Evolutionary conservation across 2,797 vertebrate species (phyloP), one percentile per base, ranked within the genome.

Genomic region (Balearica regulorum): DNA sequence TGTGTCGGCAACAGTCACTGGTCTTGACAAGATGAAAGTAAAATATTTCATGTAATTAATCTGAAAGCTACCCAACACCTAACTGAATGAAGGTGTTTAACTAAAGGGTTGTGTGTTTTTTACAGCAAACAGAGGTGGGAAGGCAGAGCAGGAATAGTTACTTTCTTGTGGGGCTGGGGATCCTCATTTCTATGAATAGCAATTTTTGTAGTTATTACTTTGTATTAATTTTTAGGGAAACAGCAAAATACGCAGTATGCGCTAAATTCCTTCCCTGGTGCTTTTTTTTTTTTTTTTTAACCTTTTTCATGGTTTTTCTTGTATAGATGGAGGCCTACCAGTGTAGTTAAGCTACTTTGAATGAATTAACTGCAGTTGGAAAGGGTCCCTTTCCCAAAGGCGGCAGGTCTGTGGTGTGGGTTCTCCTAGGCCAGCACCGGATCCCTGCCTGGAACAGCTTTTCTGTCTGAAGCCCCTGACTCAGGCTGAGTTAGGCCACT

Each of bases 181-280:
- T 39, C 17, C 9, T 62, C 17, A 3, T 16, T 54, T 61, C 18
- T 33, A 29, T 5, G 4, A 58, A 13, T 9, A n/a, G 28, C 5
- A 28, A 53, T 11, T 89, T 72, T 51, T 49, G 11, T 11, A 54
- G 35, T 48, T 72, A 58, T 5, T 33, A 39, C 19, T 49, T 76
- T 25, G 1, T 2, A 18, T 61, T 71, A 31, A 6, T 60, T 83
- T 78, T 29, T 64, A 51, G 26, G 16, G 19, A 94, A 14, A 11
- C 6, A 15, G 20, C 0, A 3, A 78, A 78, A 86, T 13, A n/a
- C 0, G 1, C 16, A 73, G 61, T 46, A 58, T 0, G 2, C 9
- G 2, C 17, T n/a, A 6, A 91, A 58, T 60, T 66, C 13, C 7
- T 77, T 51, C 9, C n/a, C 31, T 61, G 37, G 2, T 37, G 37